phyloP scores from a whole-genome alignment of 2,113 vertebrate species.

The Naja naja region DNA sequence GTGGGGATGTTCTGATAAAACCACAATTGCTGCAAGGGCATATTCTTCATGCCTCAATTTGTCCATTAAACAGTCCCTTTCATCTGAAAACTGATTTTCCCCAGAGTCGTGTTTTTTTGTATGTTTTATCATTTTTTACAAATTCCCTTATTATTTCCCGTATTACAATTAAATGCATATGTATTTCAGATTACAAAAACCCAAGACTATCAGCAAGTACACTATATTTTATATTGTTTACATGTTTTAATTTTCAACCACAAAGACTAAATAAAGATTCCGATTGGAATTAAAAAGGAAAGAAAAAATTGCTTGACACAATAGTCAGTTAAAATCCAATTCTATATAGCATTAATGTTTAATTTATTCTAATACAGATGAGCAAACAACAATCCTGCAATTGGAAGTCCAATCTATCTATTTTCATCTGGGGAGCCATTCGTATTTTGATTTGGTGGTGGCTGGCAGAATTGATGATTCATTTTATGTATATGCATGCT shows the following conservation, averaged over 20 bases:
- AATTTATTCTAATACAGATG: conserved; percentile 73
- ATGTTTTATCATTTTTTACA: neutral
- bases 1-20: neutral
- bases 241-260: neutral
- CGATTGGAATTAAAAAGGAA: neutral
- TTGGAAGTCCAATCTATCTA: conserved; percentile 41
- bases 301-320: neutral
- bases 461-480: conserved; percentile 87
- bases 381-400: conserved; percentile 61
- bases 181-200: neutral
- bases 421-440: conserved; percentile 65
- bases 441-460: conserved; percentile 89
- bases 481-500: conserved; percentile 90
- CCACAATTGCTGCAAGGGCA: neutral
- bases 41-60: neutral
- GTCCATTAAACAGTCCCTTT: neutral
- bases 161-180: neutral
- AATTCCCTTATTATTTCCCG: neutral
- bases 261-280: neutral
- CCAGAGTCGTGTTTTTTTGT: neutral
- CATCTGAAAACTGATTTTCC: neutral
- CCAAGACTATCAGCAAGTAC: too few relatives aligned
- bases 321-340: neutral
- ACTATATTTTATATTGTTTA: neutral
- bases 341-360: conserved; percentile 13